Base-by-base conservation (phyloP, 2,113 vertebrate genomes). In the Ginglymostoma cirratum region DNA sequence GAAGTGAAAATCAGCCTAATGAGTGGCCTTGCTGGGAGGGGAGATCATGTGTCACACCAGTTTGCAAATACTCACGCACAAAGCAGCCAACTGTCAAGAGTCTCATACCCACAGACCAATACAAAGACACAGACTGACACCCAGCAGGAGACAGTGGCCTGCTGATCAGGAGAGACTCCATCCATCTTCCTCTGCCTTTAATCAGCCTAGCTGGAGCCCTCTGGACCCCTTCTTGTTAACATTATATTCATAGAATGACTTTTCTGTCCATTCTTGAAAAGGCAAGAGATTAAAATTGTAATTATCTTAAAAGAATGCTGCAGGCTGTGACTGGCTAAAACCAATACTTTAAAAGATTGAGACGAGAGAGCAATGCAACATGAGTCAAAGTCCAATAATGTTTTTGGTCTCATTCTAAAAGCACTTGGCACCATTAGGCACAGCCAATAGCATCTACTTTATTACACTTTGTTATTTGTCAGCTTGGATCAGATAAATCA, bases 1-100 rank as follows among this genome's bases (percentile, higher is more conserved):
- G 98, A 98, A 98, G 98, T 98, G 98, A 98, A 98, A 98, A 98
- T 98, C 97, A 98, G 97, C 97, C 97, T 98, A 98, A 98, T 98
- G 98, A 98, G 98, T 96, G 96, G 97, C 97, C 98, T 98, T 97
- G 97, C 97, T 97, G 97, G 97, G 97, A 96, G 96, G 97, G 96
- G 96, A 97, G 97, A 97, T 97, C 97, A 97, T 97, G 97, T 98
- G 97, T 98, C 97, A 97, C 97, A 97, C 97, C 97, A 97, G 97
- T 97, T 97, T 97, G 97, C 97, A 97, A 97, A 98, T 97, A 97
- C 97, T 97, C 96, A 96, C 96, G 96, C 97, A 97, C 97, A 98
- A 98, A 97, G 97, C 96, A 97, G 94, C 67, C 94, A 95, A 97
- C 97, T 96, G 66, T 96, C 97, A 97, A 97, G 92, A 98, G 97